Conservation (phyloP, 2,113 vertebrate genomes). For the Pterophyllum scalare region DNA sequence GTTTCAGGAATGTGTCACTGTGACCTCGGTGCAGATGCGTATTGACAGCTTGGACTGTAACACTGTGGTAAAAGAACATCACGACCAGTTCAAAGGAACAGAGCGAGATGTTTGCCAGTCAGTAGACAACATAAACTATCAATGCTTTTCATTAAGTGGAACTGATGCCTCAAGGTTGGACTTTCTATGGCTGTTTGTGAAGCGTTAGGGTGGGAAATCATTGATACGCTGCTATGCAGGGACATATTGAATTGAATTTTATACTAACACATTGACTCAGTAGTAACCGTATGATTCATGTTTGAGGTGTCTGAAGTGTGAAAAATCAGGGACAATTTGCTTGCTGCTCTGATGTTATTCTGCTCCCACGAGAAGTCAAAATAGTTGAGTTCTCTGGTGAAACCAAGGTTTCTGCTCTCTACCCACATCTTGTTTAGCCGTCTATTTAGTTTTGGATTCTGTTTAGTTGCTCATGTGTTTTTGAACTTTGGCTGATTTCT, state of each 20-base stretch:
- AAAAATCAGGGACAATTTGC: not conserved
- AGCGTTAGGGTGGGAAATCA: not conserved
- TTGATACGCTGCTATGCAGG: not conserved
- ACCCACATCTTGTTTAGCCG: not conserved
- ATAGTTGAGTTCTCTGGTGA: not conserved
- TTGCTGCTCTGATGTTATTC: conserved; percentile 8
- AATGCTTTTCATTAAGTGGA: not conserved
- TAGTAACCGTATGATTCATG: not conserved
- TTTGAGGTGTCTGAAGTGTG: not conserved
- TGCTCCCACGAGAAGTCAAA: conserved; percentile 8
- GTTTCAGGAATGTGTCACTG: not conserved
- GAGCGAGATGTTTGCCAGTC: not conserved
- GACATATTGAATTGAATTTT: not conserved
- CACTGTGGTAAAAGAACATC: conserved; percentile 1
- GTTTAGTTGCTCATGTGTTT: not conserved
- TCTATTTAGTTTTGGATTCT: not conserved
- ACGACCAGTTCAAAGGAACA: not conserved
- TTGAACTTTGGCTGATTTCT: not conserved
- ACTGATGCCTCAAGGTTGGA: not conserved
- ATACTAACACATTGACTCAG: not conserved
- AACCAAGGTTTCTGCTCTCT: not conserved
- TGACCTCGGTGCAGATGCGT: not conserved
- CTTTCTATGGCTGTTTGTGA: not conserved
- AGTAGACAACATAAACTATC: conserved; percentile 1
- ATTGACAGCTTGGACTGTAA: conserved; percentile 1